These are phyloP conservation scores for Neofelis nebulosa DNA, from an alignment of 2,113 vertebrate species.

Conservation along the genomic window DNA sequence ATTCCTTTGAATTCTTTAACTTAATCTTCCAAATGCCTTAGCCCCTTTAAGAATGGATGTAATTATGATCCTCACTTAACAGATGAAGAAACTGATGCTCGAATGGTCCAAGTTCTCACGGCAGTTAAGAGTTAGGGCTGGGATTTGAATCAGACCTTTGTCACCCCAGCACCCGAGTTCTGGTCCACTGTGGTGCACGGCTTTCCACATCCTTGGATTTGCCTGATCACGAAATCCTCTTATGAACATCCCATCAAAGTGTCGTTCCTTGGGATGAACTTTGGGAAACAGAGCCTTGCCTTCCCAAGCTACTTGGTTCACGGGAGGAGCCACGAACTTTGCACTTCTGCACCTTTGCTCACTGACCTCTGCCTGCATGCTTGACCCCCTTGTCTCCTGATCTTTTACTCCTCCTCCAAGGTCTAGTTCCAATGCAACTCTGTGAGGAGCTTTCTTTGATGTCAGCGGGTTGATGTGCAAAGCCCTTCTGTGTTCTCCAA, in stretches of 20 bases:
- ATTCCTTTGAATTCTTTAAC: background rate
- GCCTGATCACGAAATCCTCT: background rate
- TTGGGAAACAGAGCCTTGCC: background rate
- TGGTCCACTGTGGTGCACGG: background rate
- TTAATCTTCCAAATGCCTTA: background rate
- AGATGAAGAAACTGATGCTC: background rate
- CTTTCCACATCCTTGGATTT: background rate
- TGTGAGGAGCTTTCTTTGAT: background rate
- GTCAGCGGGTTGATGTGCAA: background rate
- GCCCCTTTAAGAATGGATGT: background rate
- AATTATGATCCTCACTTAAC: background rate
- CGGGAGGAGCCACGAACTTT: background rate
- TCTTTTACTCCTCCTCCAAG: background rate
- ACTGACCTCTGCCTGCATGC: background rate
- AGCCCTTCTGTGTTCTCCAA: background rate
- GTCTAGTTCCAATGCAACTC: background rate
- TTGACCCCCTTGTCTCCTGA: background rate
- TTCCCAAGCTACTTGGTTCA: background rate
- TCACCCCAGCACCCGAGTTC: background rate
- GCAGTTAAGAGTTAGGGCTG: background rate
- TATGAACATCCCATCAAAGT: background rate
- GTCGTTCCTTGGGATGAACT: too few species aligned
- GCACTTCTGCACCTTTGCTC: background rate
- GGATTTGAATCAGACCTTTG: background rate
- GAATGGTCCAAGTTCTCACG: background rate